Conservation (phyloP, 2,113 vertebrate species). For the Toxostoma redivivum region DNA sequence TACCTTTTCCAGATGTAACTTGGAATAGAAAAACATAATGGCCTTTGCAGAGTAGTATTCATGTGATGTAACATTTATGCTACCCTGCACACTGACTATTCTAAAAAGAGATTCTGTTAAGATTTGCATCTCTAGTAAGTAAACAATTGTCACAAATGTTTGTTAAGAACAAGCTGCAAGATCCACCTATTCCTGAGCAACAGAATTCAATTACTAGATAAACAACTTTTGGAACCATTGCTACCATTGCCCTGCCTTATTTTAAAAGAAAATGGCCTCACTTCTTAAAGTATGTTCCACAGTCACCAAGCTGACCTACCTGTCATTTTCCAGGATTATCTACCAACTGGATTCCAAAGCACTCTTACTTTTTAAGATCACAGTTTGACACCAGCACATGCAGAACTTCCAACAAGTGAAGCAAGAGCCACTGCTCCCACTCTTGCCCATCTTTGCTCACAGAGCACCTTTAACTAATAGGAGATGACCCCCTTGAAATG, state of each 20-base stretch:
- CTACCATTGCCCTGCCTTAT: neutral
- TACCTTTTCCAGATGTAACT: neutral
- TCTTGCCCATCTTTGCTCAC: neutral
- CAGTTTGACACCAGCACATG: rapidly evolving
- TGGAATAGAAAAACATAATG: neutral
- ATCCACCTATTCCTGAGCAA: neutral
- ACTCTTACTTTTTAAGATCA: neutral
- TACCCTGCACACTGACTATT: neutral
- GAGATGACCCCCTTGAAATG: neutral
- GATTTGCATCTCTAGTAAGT: neutral
- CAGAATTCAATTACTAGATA: neutral
- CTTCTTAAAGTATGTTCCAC: neutral
- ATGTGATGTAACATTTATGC: neutral
- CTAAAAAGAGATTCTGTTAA: neutral
- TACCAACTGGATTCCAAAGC: neutral
- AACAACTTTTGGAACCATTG: neutral
- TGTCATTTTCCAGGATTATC: neutral
- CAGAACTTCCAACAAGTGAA: neutral
- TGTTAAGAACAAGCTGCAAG: neutral
- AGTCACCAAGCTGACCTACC: neutral
- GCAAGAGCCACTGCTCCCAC: neutral
- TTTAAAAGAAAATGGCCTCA: neutral
- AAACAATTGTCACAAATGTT: neutral
- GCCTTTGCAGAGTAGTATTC: neutral
- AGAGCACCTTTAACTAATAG: neutral